Evolutionary conservation across 1,140 invertebrate species (phyloP), one percentile per base, ranked within the genome.

Genomic region (Hycleus phaleratus): DNA sequence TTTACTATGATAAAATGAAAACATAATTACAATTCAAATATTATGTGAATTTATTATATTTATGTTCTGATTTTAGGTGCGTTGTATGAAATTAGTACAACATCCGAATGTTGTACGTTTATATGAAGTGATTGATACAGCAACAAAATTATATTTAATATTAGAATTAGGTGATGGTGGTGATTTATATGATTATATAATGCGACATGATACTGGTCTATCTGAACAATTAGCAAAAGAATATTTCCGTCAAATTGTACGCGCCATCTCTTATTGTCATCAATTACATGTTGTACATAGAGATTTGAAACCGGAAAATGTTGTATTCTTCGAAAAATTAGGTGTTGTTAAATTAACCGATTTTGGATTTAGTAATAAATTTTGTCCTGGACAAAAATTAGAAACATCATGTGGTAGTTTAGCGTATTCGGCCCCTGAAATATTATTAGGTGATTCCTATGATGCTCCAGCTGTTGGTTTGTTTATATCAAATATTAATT

Each of bases 41-140:
- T 32, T 32, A 32, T 32, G 32, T 0, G 7, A 32, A 32, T 7
- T 4, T 32, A 32, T 18, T 18, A 32, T 32, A 32, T 32, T 32
- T 32, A 32, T 32, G 32, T 32, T 32, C 7, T 32, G 32, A 64
- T 81, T 86, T 65, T 81, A 91, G 85, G 88, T 97, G 56, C 81
- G 94, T 61, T 98, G 96, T 72, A 98, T 99, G 96, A 98, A 99
- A 77, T 77, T 99, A 65, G 96, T 99, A 9, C 96, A 98, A 73
- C 97, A 99, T 80, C 95, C 89, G 38, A 95, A 99, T 79, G 95
- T 99, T 24, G 96, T 99, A 10, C 81, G 96, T 47, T 78, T 99
- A 6, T 99, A 99, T 75, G 95, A 99, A 82, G 94, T 98, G 46
- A 99, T 99, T 70, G 97, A 99, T 77, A 99, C 97, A 12, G 91